Conservation (phyloP, 2,797 vertebrate genomes). For the Semotilus atromaculatus region DNA sequence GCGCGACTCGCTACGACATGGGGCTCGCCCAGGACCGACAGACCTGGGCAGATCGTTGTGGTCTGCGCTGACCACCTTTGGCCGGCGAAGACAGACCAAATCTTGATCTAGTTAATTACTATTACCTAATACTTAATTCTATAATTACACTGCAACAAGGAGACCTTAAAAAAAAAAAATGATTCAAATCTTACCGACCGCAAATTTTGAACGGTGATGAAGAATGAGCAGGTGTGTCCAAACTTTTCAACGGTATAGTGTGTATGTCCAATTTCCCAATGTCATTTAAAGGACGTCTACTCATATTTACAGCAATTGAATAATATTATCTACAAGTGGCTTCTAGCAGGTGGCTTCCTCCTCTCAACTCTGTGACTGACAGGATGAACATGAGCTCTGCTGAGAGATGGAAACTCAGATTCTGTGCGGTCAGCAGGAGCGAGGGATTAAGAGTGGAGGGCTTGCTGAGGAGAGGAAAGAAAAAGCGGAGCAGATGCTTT, state of each 20-base stretch:
- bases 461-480: constrained; percentile 32
- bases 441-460: constrained; percentile 38
- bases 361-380: constrained; percentile 37
- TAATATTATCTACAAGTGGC: background rate
- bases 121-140: background rate
- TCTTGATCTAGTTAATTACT: too few relatives aligned
- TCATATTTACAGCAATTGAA: background rate
- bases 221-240: background rate
- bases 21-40: too few relatives aligned
- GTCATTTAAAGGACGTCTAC: background rate
- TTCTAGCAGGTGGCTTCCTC: constrained; percentile 4
- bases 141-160: background rate
- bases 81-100: too few relatives aligned
- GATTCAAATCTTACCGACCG: background rate
- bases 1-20: too few relatives aligned
- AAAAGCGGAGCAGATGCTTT: constrained; percentile 38
- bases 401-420: constrained; percentile 33
- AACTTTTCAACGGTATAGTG: background rate
- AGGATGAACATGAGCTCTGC: constrained; percentile 28
- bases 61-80: too few relatives aligned
- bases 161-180: background rate
- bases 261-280: background rate
- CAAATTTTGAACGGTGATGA: too few relatives aligned
- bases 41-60: too few relatives aligned
- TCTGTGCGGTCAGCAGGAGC: constrained; percentile 48